Conservation (phyloP, 2,888 invertebrate genomes). For the Onthophagus sagittarius region DNA sequence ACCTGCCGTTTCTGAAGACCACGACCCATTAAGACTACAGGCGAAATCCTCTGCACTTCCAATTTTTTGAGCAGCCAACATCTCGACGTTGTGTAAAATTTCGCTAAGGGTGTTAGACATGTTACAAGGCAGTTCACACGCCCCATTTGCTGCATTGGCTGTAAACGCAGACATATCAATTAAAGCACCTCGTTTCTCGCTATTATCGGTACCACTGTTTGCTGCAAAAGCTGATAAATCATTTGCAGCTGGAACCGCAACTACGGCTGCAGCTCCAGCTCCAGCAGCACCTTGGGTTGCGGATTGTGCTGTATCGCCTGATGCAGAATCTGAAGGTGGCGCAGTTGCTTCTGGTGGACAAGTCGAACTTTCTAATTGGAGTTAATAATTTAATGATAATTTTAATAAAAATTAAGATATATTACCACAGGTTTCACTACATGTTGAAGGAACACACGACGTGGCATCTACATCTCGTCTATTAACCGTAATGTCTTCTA, state of each 20-base stretch:
- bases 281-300: neutral
- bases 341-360: neutral
- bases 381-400: neutral
- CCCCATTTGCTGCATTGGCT: neutral
- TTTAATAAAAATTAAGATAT: neutral
- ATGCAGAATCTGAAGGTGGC: neutral
- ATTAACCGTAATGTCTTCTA: neutral
- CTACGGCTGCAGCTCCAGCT: neutral
- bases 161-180: neutral
- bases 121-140: constrained; percentile 14
- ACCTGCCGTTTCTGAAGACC: constrained; percentile 39
- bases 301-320: neutral
- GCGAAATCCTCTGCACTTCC: constrained; percentile 22
- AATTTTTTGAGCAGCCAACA: constrained; percentile 17
- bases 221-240: no score
- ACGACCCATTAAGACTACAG: constrained; percentile 37
- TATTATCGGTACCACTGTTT: no score
- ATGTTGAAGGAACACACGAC: neutral
- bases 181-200: neutral
- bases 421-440: neutral
- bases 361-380: neutral
- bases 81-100: constrained; percentile 19
- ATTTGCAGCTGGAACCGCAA: neutral
- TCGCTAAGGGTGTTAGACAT: constrained; percentile 19
- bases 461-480: neutral